Evolutionary conservation across 2,888 invertebrate species (phyloP), one percentile per base, ranked within the genome.

Genomic region (Eristalinus sepulchralis): DNA sequence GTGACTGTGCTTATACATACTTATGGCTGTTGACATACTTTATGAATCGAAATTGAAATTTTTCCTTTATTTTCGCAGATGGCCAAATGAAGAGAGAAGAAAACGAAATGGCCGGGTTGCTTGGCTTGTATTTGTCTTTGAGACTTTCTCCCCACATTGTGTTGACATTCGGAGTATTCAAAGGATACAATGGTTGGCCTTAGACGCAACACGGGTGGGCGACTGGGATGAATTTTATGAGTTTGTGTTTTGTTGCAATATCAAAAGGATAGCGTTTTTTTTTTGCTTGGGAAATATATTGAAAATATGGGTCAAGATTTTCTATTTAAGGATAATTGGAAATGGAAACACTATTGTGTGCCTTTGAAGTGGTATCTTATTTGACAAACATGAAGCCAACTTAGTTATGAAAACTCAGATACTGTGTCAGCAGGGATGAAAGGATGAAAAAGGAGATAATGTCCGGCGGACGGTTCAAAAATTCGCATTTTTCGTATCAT

Each of bases 1-100:
- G 10, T n/a, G 5, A 1, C 1, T 53, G 13, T 57, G 1, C 0
- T 1, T 57, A 24, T 57, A 3, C 22, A 24, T 57, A 13, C 24
- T 57, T 39, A 67, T 72, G 72, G 62, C 72, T 82, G 72, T 82
- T 85, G 85, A 85, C 85, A 85, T 64, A 82, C 85, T 85, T 85
- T 85, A 57, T 82, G 85, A 85, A 77, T 85, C 72, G 85, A 81
- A 82, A 85, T 82, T 85, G 85, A 67, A 70, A 71, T 71, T 57
- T 76, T 59, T 84, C 75, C 53, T 47, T 62, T 81, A 76, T 76
- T 81, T 84, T 76, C 62, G 1, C 59, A 60, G 34, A 63, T 77
- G 81, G 76, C 72, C 76, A 81, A 77, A 77, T 77, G 55, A 76
- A 80, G 75, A 81, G 67, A 71, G 55, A 71, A 76, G 75, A 81